Conservation (phyloP, 2,797 vertebrate genomes). For the Megaceryle alcyon region DNA sequence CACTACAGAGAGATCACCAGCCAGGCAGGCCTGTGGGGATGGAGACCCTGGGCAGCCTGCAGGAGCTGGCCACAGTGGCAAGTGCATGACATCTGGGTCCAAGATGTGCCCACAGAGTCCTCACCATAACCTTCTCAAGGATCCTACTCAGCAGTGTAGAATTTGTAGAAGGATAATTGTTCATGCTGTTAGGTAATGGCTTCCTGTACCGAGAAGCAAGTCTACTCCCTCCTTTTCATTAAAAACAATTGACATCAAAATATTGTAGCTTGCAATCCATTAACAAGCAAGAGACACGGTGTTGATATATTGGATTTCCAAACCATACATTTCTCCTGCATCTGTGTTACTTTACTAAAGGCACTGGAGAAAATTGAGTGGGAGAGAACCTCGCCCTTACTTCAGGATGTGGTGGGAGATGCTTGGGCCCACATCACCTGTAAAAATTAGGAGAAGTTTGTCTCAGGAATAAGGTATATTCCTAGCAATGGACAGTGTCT, state of each 20-base stretch:
- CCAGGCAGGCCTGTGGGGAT: neutral
- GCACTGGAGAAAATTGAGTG: neutral
- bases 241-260: neutral
- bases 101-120: neutral
- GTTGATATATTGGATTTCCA: neutral
- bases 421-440: neutral
- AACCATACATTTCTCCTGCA: neutral
- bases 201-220: neutral
- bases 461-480: neutral
- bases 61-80: neutral
- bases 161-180: neutral
- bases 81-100: accelerated
- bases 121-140: neutral
- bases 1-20: neutral
- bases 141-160: neutral
- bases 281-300: neutral
- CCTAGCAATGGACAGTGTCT: neutral
- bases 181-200: neutral
- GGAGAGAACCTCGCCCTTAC: neutral
- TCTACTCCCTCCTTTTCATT: neutral
- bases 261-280: neutral
- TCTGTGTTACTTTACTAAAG: neutral
- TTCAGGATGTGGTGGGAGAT: neutral
- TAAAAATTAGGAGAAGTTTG: neutral
- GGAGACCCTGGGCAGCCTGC: accelerated